phyloP scores from a whole-genome alignment of 2,113 vertebrate genomes.

The Tricholaema leucomelas region DNA sequence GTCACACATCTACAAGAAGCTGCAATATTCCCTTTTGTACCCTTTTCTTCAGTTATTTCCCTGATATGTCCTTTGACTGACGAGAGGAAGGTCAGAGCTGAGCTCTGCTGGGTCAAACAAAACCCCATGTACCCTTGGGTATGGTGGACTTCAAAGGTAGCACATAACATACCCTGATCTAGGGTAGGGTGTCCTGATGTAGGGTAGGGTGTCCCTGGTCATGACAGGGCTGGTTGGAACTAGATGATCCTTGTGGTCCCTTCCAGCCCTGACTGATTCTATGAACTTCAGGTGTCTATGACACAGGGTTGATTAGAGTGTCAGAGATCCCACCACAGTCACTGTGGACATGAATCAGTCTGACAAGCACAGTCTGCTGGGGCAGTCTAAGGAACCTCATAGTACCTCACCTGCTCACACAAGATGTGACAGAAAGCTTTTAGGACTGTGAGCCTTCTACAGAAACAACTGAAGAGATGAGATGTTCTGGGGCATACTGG shows the following conservation, averaged over 20 bases:
- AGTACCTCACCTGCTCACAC: not conserved
- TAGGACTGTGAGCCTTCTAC: not conserved
- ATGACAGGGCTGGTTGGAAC: too few relatives aligned
- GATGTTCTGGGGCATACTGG: not conserved
- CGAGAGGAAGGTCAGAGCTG: not conserved
- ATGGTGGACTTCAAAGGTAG: not conserved
- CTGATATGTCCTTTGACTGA: not conserved
- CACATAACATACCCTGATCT: too few relatives aligned
- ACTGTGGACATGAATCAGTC: not conserved
- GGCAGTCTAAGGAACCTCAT: not conserved
- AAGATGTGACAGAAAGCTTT: not conserved
- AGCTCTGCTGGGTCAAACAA: not conserved
- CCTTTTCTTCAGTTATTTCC: not conserved
- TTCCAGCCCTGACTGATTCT: too few relatives aligned
- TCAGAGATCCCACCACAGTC: not conserved
- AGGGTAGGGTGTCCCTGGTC: too few relatives aligned
- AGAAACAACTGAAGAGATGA: not conserved
- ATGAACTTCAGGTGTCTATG: not conserved
- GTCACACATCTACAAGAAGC: constrained; percentile 37
- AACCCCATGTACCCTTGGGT: not conserved
- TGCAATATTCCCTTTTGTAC: not conserved
- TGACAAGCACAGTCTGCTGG: not conserved
- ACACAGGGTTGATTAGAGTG: not conserved
- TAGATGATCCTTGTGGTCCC: too few relatives aligned
- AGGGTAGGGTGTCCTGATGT: too few relatives aligned